Conservation (phyloP, 2,113 vertebrate genomes). For the Herpetotheres cachinnans region DNA sequence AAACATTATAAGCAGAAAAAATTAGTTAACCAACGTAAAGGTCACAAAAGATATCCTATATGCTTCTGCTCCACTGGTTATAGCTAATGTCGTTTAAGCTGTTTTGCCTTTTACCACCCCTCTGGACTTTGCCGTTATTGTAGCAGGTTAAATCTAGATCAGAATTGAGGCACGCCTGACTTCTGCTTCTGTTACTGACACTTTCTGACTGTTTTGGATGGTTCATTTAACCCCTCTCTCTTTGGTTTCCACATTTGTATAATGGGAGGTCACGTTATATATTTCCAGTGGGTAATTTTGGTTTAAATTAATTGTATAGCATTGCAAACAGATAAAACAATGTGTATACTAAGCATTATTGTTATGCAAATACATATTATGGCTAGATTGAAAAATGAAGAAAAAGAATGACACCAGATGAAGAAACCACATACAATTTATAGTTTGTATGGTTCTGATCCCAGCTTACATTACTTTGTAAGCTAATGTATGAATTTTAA, state of each 20-base stretch:
- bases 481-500: background rate
- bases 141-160: background rate
- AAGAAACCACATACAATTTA: background rate
- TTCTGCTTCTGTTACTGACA: background rate
- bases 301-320: background rate
- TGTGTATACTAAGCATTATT: background rate
- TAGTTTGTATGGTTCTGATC: background rate
- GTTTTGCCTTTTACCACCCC: background rate
- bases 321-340: background rate
- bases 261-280: background rate
- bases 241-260: background rate
- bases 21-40: background rate
- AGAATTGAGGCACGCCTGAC: background rate
- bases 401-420: background rate
- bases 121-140: fast-evolving
- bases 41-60: background rate
- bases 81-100: background rate
- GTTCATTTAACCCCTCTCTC: background rate
- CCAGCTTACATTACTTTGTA: background rate
- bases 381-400: background rate
- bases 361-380: background rate
- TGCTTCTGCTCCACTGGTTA: background rate
- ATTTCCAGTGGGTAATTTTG: background rate
- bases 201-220: background rate
- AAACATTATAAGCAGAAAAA: background rate